phyloP scores from a whole-genome alignment of 2,888 invertebrate genomes.

The Xiphydria camelus region DNA sequence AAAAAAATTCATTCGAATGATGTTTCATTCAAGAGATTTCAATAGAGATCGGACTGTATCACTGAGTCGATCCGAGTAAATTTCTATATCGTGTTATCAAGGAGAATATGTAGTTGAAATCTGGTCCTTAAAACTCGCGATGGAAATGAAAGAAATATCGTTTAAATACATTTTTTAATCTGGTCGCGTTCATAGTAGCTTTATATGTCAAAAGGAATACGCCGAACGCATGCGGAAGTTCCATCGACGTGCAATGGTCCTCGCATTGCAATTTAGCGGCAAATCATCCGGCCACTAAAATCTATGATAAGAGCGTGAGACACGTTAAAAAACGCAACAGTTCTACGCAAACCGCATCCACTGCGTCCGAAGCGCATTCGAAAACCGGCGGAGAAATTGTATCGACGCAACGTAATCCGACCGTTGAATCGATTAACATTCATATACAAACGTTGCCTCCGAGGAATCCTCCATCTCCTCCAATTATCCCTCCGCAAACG shows the following conservation, averaged over 20 bases:
- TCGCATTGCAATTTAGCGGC: constrained; percentile 51
- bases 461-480: background rate
- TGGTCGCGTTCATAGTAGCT: too few species aligned
- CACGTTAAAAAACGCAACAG: constrained; percentile 46
- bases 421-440: constrained; percentile 22
- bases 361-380: constrained; percentile 36
- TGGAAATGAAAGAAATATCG: too few species aligned
- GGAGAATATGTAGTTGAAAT: too few species aligned
- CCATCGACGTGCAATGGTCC: constrained; percentile 49
- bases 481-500: background rate
- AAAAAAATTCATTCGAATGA: too few species aligned
- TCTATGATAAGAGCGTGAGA: constrained; percentile 20
- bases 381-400: constrained; percentile 48
- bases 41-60: too few species aligned
- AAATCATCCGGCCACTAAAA: constrained; percentile 19
- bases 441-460: constrained; percentile 30
- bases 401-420: constrained; percentile 25
- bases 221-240: constrained; percentile 20
- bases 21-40: too few species aligned
- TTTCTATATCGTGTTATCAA: too few species aligned
- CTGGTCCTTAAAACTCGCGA: too few species aligned
- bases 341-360: constrained; percentile 47
- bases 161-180: too few species aligned
- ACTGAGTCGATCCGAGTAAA: too few species aligned
- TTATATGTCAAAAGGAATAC: constrained; percentile 15